These are phyloP conservation scores for Pandemis cinnamomeana DNA, from an alignment of 2,888 invertebrate species.

Conservation along the genomic window DNA sequence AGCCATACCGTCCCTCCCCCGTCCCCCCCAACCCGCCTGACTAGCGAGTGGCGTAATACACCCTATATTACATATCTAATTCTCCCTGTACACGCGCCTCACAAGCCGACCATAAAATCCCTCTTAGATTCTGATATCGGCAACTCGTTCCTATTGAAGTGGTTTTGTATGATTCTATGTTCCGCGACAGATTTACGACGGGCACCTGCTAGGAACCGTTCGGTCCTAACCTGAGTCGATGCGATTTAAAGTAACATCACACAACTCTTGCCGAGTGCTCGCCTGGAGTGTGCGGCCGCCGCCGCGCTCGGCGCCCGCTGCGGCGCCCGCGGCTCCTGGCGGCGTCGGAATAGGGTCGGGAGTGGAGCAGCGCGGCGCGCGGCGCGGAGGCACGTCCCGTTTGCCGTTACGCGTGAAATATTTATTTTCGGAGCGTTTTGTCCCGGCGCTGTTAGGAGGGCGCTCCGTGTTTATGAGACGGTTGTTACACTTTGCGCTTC, in stretches of 20 bases:
- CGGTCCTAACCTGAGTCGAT: not conserved
- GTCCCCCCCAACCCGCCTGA: not conserved
- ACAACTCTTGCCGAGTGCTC: not conserved
- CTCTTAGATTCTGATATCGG: too few relatives aligned
- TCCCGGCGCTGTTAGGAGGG: conserved; percentile 5
- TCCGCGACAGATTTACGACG: not conserved
- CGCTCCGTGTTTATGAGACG: conserved; percentile 29
- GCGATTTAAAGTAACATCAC: conserved; percentile 2
- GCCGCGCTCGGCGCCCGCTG: not conserved
- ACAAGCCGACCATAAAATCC: not conserved
- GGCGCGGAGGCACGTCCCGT: not conserved
- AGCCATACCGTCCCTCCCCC: conserved; percentile 9
- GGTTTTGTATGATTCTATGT: not conserved
- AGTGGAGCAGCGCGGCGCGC: not conserved
- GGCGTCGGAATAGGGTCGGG: not conserved
- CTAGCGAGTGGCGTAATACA: conserved; percentile 3
- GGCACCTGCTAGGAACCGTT: not conserved
- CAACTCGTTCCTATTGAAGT: too few relatives aligned
- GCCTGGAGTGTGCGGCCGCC: not conserved
- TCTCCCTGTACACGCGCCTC: not conserved
- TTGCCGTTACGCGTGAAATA: conserved; percentile 19
- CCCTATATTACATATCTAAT: conserved; percentile 3
- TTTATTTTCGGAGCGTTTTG: conserved; percentile 26
- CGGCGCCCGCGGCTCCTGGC: not conserved
- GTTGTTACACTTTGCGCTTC: conserved; percentile 19